Percentiles rank a stretch among this genome's conserved stretches.
These are phyloP conservation scores for Pterostichus niger DNA, from an alignment of 2,888 invertebrate genomes.

Conservation along the genomic window DNA sequence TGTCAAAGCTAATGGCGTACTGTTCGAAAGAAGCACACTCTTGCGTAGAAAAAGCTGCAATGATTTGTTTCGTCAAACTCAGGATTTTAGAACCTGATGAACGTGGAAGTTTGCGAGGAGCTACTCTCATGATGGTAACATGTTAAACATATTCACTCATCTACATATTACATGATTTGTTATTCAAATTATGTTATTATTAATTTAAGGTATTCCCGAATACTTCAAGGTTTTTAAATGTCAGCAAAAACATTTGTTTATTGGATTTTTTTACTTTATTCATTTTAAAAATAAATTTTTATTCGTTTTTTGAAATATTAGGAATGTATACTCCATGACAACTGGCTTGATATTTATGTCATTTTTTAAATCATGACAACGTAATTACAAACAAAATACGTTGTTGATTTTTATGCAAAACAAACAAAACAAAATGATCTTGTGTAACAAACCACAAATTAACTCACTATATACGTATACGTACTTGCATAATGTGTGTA, in stretches of 20 bases:
- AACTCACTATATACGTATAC: no score
- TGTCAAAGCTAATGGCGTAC: constrained; percentile 96
- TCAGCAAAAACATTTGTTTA: not conserved
- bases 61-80: constrained; percentile 95
- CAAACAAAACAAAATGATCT: no score
- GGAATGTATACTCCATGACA: no score
- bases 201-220: not conserved
- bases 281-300: no score
- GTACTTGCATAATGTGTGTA: no score
- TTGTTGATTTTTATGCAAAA: no score
- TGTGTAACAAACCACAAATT: no score
- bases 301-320: no score
- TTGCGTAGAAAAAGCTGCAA: constrained; percentile 95
- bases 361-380: no score
- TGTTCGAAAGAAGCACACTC: constrained; percentile 95
- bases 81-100: constrained; percentile 94
- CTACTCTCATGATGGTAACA: constrained; percentile 86
- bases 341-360: no score
- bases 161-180: constrained; percentile 4
- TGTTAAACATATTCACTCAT: not conserved
- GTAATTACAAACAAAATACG: no score
- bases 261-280: not conserved
- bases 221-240: constrained; percentile 20
- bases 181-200: not conserved
- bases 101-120: constrained; percentile 88